Conservation (phyloP, 2,113 vertebrate genomes). For the Hystrix brachyura region DNA sequence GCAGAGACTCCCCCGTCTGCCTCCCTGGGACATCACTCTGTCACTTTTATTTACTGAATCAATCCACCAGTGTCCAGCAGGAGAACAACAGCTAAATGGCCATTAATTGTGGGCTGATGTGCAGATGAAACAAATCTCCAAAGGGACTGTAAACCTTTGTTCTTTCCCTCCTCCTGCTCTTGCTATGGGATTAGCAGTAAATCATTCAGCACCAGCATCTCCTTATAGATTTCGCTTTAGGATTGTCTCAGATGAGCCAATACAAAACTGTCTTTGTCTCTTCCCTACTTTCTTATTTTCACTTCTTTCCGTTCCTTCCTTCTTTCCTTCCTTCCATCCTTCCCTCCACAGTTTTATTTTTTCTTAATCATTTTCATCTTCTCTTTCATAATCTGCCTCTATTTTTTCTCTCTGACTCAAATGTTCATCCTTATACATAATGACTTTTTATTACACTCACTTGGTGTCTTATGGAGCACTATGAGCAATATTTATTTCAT, state of each 20-base stretch:
- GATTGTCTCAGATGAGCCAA: slow-evolving; percentile 81
- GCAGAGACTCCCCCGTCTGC: slow-evolving; percentile 87
- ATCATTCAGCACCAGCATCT: slow-evolving; percentile 86
- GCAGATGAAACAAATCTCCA: slow-evolving; percentile 92
- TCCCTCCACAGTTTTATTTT: background rate
- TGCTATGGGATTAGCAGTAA: slow-evolving; percentile 86
- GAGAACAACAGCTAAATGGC: slow-evolving; percentile 92
- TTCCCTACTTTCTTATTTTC: background rate
- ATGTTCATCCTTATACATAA: background rate
- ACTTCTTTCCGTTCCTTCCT: background rate
- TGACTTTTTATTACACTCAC: background rate
- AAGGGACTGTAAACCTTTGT: slow-evolving; percentile 91
- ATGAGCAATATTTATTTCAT: background rate
- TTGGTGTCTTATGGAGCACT: background rate
- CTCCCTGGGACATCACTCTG: slow-evolving; percentile 88
- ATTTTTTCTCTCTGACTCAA: background rate
- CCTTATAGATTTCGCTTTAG: slow-evolving; percentile 87
- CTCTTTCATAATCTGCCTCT: background rate
- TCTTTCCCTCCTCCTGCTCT: slow-evolving; percentile 87
- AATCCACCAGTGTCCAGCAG: slow-evolving; percentile 92
- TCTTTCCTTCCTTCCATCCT: background rate
- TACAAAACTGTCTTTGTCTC: background rate
- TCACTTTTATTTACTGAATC: slow-evolving; percentile 94
- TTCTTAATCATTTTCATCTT: slow-evolving; percentile 3
- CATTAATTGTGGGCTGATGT: slow-evolving; percentile 92